Conservation (phyloP, 2,113 vertebrate species). For the Irena cyanogastra region DNA sequence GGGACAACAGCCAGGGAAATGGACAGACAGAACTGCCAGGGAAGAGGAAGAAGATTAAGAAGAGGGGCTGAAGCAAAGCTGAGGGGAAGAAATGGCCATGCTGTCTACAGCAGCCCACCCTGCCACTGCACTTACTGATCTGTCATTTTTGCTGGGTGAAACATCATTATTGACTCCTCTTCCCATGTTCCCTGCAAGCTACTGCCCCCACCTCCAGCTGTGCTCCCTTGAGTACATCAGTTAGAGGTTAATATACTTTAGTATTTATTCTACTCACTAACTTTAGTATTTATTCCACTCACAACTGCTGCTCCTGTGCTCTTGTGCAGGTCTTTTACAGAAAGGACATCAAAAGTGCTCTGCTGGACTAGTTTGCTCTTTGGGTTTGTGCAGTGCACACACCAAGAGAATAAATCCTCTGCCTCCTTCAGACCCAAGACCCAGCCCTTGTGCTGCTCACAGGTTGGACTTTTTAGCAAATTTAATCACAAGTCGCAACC, state of each 20-base stretch:
- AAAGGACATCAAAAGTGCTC: neutral
- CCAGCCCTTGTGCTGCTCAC: neutral
- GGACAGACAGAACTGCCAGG: neutral
- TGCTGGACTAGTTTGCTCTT: neutral
- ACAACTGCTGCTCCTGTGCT: neutral
- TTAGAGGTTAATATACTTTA: neutral
- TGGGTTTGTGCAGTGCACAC: neutral
- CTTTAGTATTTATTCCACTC: neutral
- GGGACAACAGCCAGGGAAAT: neutral
- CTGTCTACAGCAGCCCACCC: neutral
- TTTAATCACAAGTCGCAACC: neutral
- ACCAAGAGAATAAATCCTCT: neutral
- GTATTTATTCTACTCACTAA: neutral
- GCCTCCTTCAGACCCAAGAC: neutral
- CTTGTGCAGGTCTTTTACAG: neutral
- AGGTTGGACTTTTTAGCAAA: neutral
- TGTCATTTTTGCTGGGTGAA: rapidly evolving
- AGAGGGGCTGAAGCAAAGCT: neutral
- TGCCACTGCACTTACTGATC: neutral
- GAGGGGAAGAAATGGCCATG: neutral
- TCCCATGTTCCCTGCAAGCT: neutral
- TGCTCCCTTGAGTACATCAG: neutral
- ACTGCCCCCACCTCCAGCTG: neutral
- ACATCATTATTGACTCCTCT: neutral
- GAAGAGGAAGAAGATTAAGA: neutral